These are phyloP conservation scores for Eonycteris spelaea DNA, from an alignment of 2,113 vertebrate genomes.

Conservation along the genomic window DNA sequence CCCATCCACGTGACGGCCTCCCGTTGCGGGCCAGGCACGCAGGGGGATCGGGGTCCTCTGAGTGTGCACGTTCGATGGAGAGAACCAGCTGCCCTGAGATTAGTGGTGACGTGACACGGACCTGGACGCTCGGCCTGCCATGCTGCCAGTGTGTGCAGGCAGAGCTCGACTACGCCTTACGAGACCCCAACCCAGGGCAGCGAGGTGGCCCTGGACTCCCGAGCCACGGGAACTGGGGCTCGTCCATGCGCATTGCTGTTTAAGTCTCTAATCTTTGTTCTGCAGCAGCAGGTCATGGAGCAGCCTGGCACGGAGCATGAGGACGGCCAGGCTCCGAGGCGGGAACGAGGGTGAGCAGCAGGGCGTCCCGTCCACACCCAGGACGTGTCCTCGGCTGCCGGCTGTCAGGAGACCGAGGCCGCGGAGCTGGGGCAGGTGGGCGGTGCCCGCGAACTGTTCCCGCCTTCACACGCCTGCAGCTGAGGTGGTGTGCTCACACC, in stretches of 20 bases:
- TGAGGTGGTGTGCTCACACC: too few species aligned
- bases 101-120: background rate
- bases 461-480: too few species aligned
- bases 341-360: too few species aligned
- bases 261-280: background rate
- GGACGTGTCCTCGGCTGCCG: too few species aligned
- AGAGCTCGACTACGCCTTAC: too few species aligned
- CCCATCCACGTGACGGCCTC: too few species aligned
- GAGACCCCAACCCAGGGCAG: background rate
- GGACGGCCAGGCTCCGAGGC: too few species aligned
- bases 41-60: background rate
- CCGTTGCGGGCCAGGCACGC: background rate
- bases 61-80: background rate
- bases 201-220: background rate
- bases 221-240: background rate
- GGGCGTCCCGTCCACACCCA: too few species aligned
- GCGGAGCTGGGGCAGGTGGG: too few species aligned
- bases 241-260: fast-evolving
- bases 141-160: too few species aligned
- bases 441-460: too few species aligned
- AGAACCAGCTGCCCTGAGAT: background rate
- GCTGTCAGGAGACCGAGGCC: too few species aligned
- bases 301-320: background rate
- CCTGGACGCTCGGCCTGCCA: background rate
- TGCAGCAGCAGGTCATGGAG: fast-evolving